A percentile compares a stretch with the other conserved stretches of the same genome.
phyloP scores from a whole-genome alignment of 1,140 invertebrate species.

The Rhyzopertha dominica region DNA sequence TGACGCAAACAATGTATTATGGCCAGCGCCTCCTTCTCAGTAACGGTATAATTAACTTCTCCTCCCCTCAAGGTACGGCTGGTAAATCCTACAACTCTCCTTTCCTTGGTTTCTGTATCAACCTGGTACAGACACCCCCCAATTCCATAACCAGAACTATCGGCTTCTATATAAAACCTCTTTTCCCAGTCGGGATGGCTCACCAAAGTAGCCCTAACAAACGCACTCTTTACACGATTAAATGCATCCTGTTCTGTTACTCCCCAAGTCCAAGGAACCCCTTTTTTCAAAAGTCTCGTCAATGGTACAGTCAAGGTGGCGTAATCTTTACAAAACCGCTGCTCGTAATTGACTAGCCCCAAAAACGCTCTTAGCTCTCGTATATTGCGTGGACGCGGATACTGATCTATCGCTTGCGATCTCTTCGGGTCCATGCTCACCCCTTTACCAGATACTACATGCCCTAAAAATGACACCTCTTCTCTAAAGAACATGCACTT shows the following conservation, averaged over 20 bases:
- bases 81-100: background rate
- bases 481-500: slow-evolving; percentile 1
- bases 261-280: background rate
- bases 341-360: slow-evolving; percentile 8
- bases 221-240: background rate
- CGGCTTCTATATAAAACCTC: slow-evolving; percentile 4
- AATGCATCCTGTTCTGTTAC: background rate
- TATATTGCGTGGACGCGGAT: slow-evolving; percentile 1
- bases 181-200: background rate
- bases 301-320: background rate
- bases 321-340: slow-evolving; percentile 3
- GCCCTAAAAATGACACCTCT: slow-evolving; percentile 2
- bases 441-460: background rate
- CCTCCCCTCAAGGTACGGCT: background rate
- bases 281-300: slow-evolving; percentile 9
- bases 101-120: background rate
- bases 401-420: background rate
- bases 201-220: background rate
- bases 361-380: slow-evolving; percentile 2
- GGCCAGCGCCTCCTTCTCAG: slow-evolving; percentile 29
- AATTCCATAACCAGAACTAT: slow-evolving; percentile 8
- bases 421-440: background rate
- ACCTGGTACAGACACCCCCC: slow-evolving; percentile 3
- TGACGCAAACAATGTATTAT: slow-evolving; percentile 13
- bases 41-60: slow-evolving; percentile 5